These are phyloP conservation scores for Dryococelus australis DNA, from an alignment of 2,888 invertebrate genomes.

Conservation along the genomic window DNA sequence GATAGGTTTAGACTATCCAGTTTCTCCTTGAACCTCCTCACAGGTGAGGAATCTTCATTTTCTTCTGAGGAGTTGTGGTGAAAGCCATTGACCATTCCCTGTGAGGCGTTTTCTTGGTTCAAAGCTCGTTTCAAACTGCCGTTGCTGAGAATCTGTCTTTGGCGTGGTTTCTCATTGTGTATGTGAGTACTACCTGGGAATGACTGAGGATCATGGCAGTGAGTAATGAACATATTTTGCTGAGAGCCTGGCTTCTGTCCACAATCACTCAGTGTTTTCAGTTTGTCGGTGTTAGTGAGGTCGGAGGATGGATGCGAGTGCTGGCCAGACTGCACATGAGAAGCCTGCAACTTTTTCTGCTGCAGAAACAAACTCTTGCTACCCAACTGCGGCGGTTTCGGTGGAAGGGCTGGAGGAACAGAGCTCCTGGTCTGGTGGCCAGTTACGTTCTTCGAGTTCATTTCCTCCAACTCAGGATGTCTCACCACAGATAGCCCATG, in stretches of 20 bases:
- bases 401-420: slow-evolving; percentile 75
- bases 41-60: slow-evolving; percentile 28
- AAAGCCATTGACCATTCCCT: slow-evolving; percentile 19
- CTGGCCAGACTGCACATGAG: slow-evolving; percentile 13
- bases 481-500: slow-evolving; percentile 58
- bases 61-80: slow-evolving; percentile 31
- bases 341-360: slow-evolving; percentile 24
- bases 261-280: neutral
- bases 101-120: slow-evolving; percentile 30
- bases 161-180: slow-evolving; percentile 36
- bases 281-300: neutral
- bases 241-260: neutral
- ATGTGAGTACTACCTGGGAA: neutral
- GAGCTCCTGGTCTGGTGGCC: slow-evolving; percentile 72
- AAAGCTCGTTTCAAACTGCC: slow-evolving; percentile 42
- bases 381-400: slow-evolving; percentile 65
- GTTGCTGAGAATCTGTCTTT: slow-evolving; percentile 44
- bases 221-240: neutral
- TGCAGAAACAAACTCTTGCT: slow-evolving; percentile 29
- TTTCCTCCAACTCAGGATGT: slow-evolving; percentile 63
- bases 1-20: slow-evolving; percentile 37
- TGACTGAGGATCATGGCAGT: neutral
- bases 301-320: neutral
- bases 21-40: slow-evolving; percentile 38
- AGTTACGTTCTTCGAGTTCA: slow-evolving; percentile 62